phyloP scores from a whole-genome alignment of 2,888 invertebrate species.

The Nomada lathburiana region DNA sequence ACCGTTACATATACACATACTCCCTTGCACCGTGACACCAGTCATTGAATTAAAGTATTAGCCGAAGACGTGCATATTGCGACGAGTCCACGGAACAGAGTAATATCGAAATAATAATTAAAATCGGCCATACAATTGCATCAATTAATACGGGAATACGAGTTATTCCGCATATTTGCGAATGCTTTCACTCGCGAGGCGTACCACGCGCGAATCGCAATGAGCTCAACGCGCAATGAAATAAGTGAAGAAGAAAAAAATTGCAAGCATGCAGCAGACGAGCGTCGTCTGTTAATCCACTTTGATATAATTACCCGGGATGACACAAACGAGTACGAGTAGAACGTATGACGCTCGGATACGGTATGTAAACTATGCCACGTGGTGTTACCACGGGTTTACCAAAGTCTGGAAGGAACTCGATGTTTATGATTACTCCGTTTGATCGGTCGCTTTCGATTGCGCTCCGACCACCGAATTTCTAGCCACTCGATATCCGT shows the following conservation, averaged over 20 bases:
- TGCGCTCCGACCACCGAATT: not conserved
- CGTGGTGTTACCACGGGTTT: constrained; percentile 52
- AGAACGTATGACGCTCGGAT: constrained; percentile 46
- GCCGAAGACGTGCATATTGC: no score
- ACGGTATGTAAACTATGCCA: constrained; percentile 65
- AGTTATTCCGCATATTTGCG: no score
- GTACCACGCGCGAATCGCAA: not conserved
- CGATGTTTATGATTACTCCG: constrained; percentile 48
- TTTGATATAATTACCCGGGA: constrained; percentile 67
- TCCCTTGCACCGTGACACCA: no score
- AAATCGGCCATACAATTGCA: no score
- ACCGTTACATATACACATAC: no score
- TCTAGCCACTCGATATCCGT: not conserved
- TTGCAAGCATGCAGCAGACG: constrained; percentile 2
- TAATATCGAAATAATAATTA: no score
- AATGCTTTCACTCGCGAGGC: no score
- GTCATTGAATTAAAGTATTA: no score
- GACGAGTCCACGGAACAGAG: no score
- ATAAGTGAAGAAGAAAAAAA: constrained; percentile 6
- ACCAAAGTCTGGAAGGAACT: not conserved
- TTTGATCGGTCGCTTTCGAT: not conserved
- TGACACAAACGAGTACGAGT: constrained; percentile 59
- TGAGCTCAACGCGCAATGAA: not conserved
- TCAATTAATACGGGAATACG: no score
- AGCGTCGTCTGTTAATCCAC: constrained; percentile 35